Base-by-base conservation (phyloP, 2,797 vertebrate genomes). In the Jordanella pulchra region DNA sequence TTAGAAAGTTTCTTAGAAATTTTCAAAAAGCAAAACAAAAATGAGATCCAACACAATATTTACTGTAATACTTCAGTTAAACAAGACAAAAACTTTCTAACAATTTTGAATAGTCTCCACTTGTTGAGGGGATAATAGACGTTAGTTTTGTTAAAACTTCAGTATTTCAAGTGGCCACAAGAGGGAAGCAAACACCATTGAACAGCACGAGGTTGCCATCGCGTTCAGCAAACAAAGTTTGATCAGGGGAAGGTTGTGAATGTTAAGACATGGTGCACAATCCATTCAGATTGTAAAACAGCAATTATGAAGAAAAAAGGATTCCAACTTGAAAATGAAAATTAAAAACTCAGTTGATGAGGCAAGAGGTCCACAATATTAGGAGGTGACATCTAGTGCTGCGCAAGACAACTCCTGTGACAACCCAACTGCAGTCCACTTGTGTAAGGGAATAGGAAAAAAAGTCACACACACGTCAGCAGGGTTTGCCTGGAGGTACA, bases 161-260 rank as follows among this genome's bases (percentile, higher is more conserved):
- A 79, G 1, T 73, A 0, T 35, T 47, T 27, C 47, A 2, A 14
- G 28, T 54, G 23, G 35, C 84, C 94, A 94, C 89, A 71, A 72
- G 94, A 93, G 84, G 92, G 91, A 80, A 81, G 83, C 93, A 95
- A 42, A 94, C 90, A 91, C 94, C 93, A 92, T 73, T 67, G 32
- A 92, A 95, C 91, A 73, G 65, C 64, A 76, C 23, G 50, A 3
- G 17, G 53, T 1, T 0, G 27, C 9, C 39, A 5, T 3, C 18
- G 28, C 60, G 53, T 71, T 76, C 39, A 61, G 64, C 47, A 68
- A 71, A 42, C 58, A 48, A 82, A 80, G 72, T 86, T 84, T 73
- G 25, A 75, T 82, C 13, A 39, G 85, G 70, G 64, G 74, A 69
- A 69, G 39, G 77, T 55, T 79, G 77, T 45, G 75, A 73, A 75